Evolutionary conservation across 1,140 invertebrate species (phyloP), one percentile per base, ranked within the genome.

Genomic region (Drosophila lacteicornis): DNA sequence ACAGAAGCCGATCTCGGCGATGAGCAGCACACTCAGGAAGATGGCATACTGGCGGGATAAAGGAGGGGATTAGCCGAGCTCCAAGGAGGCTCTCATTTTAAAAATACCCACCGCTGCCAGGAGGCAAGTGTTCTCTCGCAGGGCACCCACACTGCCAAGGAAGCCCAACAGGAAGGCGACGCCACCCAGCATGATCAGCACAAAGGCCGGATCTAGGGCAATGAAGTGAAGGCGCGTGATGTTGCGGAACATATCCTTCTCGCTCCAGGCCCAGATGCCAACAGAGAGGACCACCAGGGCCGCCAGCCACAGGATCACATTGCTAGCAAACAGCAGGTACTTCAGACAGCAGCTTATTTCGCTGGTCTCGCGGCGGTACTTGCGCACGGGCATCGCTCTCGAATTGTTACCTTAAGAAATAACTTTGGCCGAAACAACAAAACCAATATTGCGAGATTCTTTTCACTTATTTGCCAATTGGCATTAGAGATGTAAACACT

Each of bases 331-430:
- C 84, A 99, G 98, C 92, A 99, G 95, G 94, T 99, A 99, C 94
- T 99, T 99, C 53, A 99, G 94, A 93, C 98, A 99, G 94, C 98
- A 98, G 94, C 97, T 98, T 90, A 99, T 97, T 97, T 99, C 98
- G 93, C 96, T 97, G 74, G 96, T 96, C 73, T 97, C 96, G 88
- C 96, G 95, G 92, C 96, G 94, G 93, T 96, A 96, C 94, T 97
- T 97, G 86, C 96, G 93, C 87, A 95, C 80, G 30, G 92, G 92
- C 92, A 93, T 93, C 38, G 42, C 53, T 65, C 7, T 51, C 47
- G 27, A 59, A 57, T 51, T 62, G 47, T 60, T 75, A 63, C 57
- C 46, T 59, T 78, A 69, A 59, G 66, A 75, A 76, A 66, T 61
- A 75, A 56, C 53, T 56, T 56, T 62, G 30, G 57, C 19, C n/a